Conservation (phyloP, 2,888 invertebrate species). For the Ypsolopha scabrella region DNA sequence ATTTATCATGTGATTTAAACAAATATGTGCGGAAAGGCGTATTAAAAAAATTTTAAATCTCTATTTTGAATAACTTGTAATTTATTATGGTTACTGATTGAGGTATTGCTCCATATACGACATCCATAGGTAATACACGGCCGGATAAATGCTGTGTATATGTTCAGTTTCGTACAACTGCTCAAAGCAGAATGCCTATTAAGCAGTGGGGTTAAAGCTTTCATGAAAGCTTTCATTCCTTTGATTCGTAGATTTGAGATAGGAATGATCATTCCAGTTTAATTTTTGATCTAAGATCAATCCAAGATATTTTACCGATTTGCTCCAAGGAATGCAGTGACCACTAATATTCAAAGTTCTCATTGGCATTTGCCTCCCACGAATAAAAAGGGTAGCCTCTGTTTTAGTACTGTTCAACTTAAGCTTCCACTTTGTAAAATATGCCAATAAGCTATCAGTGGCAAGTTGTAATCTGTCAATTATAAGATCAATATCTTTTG, state of each 20-base stretch:
- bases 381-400: slow-evolving; percentile 5
- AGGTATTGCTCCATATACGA: slow-evolving; percentile 4
- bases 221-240: neutral
- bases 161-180: neutral
- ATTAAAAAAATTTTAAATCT: slow-evolving; percentile 3
- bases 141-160: neutral
- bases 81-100: neutral
- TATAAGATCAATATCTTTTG: slow-evolving; percentile 3
- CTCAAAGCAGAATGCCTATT: no score
- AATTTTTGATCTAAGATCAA: no score
- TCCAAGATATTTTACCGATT: neutral
- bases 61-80: slow-evolving; percentile 4
- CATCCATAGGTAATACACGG: slow-evolving; percentile 3
- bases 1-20: neutral
- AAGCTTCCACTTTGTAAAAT: slow-evolving; percentile 7
- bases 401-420: no score
- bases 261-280: slow-evolving; percentile 3
- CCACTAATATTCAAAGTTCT: neutral
- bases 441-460: neutral
- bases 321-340: slow-evolving; percentile 1
- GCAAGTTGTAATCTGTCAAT: slow-evolving; percentile 6
- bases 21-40: no score
- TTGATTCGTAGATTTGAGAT: neutral
- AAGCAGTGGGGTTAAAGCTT: neutral
- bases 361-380: neutral